Conservation (phyloP, 2,113 vertebrate species). For the Myanophis thanlyinensis region DNA sequence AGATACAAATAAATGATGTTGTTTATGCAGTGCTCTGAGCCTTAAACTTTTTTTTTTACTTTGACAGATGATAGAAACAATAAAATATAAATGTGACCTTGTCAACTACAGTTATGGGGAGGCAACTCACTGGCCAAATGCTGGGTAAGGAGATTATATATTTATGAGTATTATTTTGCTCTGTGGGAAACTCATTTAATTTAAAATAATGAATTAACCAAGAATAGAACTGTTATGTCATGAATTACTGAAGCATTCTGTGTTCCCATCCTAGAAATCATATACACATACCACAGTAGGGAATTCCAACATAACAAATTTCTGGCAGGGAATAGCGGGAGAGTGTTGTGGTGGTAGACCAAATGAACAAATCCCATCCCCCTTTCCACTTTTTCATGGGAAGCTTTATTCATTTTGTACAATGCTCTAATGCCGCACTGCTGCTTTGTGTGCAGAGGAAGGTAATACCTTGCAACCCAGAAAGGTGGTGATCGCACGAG, state of each 20-base stretch:
- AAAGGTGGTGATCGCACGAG: neutral
- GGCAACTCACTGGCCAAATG: conserved; percentile 99
- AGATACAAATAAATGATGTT: neutral
- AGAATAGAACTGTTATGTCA: neutral
- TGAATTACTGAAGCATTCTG: neutral
- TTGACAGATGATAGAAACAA: conserved; percentile 95
- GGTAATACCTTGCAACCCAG: neutral
- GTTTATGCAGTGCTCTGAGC: neutral
- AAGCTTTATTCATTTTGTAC: neutral
- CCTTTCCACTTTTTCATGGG: neutral
- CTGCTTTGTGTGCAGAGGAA: neutral
- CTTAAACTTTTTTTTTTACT: conserved; percentile 27
- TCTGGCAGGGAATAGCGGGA: too few relatives aligned
- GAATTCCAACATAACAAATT: neutral
- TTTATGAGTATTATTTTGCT: neutral
- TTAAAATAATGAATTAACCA: neutral
- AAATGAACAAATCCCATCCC: neutral
- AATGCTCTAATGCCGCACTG: neutral
- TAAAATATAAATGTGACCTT: conserved; percentile 97
- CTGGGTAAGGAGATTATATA: conserved; percentile 79
- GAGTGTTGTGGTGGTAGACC: neutral
- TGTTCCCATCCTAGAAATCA: neutral
- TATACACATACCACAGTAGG: neutral
- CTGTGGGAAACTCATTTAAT: neutral
- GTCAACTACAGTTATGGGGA: conserved; percentile 99